Evolutionary conservation across 2,888 invertebrate genomes (phyloP).

Genomic region (Dolomedes plantarius): DNA sequence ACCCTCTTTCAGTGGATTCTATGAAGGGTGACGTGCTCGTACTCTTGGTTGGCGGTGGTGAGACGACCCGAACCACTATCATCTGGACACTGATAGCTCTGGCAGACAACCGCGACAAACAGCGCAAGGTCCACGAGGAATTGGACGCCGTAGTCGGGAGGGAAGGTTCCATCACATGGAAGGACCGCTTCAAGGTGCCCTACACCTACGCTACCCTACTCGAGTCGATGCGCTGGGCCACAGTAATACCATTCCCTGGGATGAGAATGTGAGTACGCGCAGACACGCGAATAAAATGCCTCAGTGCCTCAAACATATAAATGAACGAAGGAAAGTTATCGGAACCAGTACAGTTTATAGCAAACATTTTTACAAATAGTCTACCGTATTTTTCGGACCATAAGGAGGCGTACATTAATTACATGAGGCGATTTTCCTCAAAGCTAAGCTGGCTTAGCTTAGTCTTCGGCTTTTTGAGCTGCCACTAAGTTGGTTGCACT

Average conservation of each 20-base stretch:
- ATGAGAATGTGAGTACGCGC: slow-evolving; percentile 11
- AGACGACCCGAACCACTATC: not conserved
- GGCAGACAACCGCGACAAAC: not conserved
- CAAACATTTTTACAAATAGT: no score
- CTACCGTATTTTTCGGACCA: no score
- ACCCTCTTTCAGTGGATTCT: not conserved
- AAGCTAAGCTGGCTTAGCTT: no score
- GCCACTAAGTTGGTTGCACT: no score
- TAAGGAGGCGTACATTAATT: no score
- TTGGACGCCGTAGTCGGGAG: slow-evolving; percentile 10
- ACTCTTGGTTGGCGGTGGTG: not conserved
- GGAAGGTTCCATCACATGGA: not conserved
- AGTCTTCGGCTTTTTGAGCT: no score
- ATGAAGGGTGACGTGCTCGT: not conserved
- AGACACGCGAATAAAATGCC: no score
- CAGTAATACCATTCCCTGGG: not conserved
- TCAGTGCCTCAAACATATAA: no score
- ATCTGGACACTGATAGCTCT: not conserved
- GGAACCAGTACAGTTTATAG: no score
- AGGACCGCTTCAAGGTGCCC: not conserved
- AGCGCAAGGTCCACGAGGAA: slow-evolving; percentile 13
- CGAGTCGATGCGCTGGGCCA: slow-evolving; percentile 1
- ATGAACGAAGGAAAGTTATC: no score
- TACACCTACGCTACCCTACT: not conserved
- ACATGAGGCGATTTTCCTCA: no score